A percentile compares a stretch with the other conserved stretches of the same genome.
Conservation (phyloP, 2,113 vertebrate genomes). For the Nyctibius bracteatus region DNA sequence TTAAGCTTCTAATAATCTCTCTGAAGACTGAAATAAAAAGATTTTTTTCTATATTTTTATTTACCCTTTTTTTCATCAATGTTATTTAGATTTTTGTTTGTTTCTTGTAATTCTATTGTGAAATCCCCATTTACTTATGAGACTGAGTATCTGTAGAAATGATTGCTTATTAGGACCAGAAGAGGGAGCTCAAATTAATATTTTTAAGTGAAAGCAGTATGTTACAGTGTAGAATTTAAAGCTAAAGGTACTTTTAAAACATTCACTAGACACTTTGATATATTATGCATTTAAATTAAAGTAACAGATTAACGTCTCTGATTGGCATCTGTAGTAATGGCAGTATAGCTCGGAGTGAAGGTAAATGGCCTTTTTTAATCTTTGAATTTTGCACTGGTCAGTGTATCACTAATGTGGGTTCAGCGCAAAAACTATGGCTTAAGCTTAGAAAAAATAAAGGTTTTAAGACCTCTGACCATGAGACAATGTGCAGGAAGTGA, state of each 20-base stretch:
- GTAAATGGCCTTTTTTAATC: not conserved
- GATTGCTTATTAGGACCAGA: not conserved
- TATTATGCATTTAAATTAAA: not conserved
- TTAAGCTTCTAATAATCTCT: not conserved
- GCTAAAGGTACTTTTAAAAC: not conserved
- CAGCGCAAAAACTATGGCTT: too few relatives aligned
- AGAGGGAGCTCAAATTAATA: conserved; percentile 20
- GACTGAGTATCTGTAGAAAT: not conserved
- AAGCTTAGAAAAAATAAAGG: too few relatives aligned
- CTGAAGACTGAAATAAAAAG: not conserved
- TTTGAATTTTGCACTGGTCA: too few relatives aligned
- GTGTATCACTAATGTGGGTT: too few relatives aligned
- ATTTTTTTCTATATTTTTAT: not conserved
- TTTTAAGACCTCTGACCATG: too few relatives aligned
- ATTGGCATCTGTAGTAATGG: not conserved
- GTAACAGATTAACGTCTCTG: not conserved
- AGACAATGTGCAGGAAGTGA: too few relatives aligned
- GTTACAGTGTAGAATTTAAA: not conserved
- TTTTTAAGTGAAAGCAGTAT: not conserved
- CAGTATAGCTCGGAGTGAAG: not conserved
- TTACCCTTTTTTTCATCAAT: not conserved
- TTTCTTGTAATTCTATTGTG: not conserved
- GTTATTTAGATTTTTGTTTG: not conserved
- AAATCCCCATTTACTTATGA: not conserved
- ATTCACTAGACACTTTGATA: not conserved